Base-by-base conservation (phyloP, 2,113 vertebrate species). In the Acanthochromis polyacanthus region DNA sequence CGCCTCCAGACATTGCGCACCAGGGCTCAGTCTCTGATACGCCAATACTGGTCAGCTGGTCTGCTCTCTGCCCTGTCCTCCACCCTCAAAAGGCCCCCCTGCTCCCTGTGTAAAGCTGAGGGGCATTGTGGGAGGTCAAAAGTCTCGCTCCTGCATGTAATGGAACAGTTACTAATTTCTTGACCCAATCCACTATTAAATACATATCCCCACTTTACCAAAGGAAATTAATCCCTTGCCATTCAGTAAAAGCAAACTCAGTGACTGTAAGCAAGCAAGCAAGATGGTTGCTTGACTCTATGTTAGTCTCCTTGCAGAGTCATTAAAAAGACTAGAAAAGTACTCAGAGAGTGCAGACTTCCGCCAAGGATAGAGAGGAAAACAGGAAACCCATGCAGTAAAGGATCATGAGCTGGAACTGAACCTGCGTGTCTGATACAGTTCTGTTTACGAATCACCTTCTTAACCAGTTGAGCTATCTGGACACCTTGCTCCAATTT, bases 1-100 rank as follows among this genome's bases (percentile, higher is more conserved):
- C 89, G 80, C 89, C 90, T 89, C 78, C 71, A 92, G 92, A 91
- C 92, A 89, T 84, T 84, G 78, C 87, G 73, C 90, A 88, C 90
- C 56, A 28, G 79, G 86, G 61, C 87, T 72, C 73, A 22, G 71
- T 63, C 66, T 80, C 74, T 87, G 87, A 93, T 94, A 79, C 63
- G 92, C 69, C 20, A 14, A 77, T 65, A 79, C 23, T 19, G 79
- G 86, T 92, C 93, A 94, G 87, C 84, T 94, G 92, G 79, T 91
- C 62, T 83, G 76, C 83, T 85, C 89, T 86, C 86, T 92, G 84
- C 85, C 89, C 86, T 89, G 80, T 86, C 86, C 90, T 87, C 79
- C 84, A 83, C 82, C 82, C 78, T 87, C 72, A 50, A 69, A 85
- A 77, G 51, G 20, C 81, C 82, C 80, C 82, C 80, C 68, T 72